phyloP scores from a whole-genome alignment of 2,888 invertebrate genomes.

The Lomographa bimaculata region DNA sequence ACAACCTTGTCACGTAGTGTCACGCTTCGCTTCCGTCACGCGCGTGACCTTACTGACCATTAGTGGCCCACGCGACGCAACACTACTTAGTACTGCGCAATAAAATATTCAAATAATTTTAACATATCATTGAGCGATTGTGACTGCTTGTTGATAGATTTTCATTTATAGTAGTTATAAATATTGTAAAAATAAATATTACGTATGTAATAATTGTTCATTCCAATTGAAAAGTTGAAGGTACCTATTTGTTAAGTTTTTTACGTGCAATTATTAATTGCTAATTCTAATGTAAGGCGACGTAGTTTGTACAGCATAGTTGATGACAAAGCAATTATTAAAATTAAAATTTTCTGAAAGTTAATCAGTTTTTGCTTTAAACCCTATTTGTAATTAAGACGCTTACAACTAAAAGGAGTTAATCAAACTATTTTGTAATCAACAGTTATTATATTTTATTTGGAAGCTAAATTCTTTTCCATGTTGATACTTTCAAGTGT shows the following conservation, averaged over 20 bases:
- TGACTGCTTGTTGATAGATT: constrained; percentile 82
- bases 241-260: constrained; percentile 83
- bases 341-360: constrained; percentile 81
- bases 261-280: constrained; percentile 84
- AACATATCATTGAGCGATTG: constrained; percentile 85
- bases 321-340: constrained; percentile 82
- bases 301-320: constrained; percentile 83
- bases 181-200: constrained; percentile 75
- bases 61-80: constrained; percentile 27
- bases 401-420: too few species aligned
- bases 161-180: constrained; percentile 77
- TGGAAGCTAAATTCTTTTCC: constrained; percentile 66
- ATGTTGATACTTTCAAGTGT: constrained; percentile 54
- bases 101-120: constrained; percentile 77
- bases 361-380: constrained; percentile 50
- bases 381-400: constrained; percentile 2
- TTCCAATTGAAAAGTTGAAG: constrained; percentile 83
- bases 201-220: constrained; percentile 80
- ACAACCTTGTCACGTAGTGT: constrained; percentile 66
- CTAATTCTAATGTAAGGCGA: constrained; percentile 81
- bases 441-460: constrained; percentile 80
- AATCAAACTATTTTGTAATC: constrained; percentile 59
- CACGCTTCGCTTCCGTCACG: constrained; percentile 32
- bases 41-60: constrained; percentile 30
- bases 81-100: constrained; percentile 65